A percentile compares a stretch with the other conserved stretches of the same genome.
phyloP scores from a whole-genome alignment of 2,113 vertebrate genomes.

The Actinemys pallida region DNA sequence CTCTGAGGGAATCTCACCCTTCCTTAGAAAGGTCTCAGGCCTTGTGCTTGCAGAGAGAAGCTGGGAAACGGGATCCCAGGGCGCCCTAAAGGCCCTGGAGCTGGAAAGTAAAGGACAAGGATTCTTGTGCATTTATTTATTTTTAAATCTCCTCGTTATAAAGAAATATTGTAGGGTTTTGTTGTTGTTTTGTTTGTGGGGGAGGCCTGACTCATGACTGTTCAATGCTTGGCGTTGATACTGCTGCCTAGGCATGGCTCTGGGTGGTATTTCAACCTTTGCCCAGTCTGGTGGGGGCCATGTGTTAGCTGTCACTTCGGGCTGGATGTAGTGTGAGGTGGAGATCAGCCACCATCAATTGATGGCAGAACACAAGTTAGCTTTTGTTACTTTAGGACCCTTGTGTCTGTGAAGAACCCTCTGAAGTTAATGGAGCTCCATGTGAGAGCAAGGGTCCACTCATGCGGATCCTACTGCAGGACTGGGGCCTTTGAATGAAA shows the following conservation, averaged over 20 bases:
- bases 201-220: not conserved
- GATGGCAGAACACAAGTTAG: not conserved
- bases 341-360: not conserved
- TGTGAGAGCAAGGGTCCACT: accelerated
- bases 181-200: too few species aligned
- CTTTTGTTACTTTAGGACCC: accelerated
- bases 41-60: not conserved
- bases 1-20: too few species aligned
- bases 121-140: not conserved
- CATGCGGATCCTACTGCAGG: not conserved
- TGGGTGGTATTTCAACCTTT: not conserved
- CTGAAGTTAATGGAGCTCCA: accelerated
- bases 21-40: too few species aligned
- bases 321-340: not conserved
- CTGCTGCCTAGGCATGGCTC: not conserved
- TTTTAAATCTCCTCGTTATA: not conserved
- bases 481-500: accelerated
- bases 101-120: not conserved
- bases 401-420: accelerated
- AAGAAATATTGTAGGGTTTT: not conserved
- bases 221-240: not conserved
- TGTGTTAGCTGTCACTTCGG: not conserved
- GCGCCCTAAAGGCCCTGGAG: not conserved
- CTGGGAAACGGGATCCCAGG: not conserved
- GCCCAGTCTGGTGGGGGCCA: not conserved